These are phyloP conservation scores for Malurus melanocephalus DNA, from an alignment of 2,113 vertebrate species.

Conservation along the genomic window DNA sequence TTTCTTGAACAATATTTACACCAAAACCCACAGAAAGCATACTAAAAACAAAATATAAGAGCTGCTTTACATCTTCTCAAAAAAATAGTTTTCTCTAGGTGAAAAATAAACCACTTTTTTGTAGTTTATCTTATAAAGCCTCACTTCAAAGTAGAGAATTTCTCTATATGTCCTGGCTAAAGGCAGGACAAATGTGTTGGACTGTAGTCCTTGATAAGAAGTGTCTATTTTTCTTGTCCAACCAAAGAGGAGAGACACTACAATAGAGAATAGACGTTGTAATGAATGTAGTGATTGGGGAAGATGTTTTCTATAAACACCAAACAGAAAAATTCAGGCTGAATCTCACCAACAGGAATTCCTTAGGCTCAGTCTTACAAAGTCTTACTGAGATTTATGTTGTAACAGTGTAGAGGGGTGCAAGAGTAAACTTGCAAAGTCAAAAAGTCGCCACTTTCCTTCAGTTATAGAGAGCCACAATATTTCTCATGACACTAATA, in stretches of 20 bases:
- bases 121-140: background rate
- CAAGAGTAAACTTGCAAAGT: background rate
- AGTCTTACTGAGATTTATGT: background rate
- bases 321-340: background rate
- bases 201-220: background rate
- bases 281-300: background rate
- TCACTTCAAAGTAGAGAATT: background rate
- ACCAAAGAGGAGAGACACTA: background rate
- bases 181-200: background rate
- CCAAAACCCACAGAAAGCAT: background rate
- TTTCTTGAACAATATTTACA: background rate
- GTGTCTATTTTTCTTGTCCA: background rate
- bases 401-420: background rate
- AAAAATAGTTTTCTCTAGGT: background rate
- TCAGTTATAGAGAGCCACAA: background rate
- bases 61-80: background rate
- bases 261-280: background rate
- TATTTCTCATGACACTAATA: background rate
- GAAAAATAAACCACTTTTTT: background rate
- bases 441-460: background rate
- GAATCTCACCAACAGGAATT: background rate
- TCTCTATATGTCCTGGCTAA: background rate
- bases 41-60: background rate
- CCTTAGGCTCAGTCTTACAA: background rate
- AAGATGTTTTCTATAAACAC: background rate